Evolutionary conservation across 2,113 vertebrate genomes (phyloP), one percentile per base, ranked within the genome.

Genomic region (Equus przewalskii): DNA sequence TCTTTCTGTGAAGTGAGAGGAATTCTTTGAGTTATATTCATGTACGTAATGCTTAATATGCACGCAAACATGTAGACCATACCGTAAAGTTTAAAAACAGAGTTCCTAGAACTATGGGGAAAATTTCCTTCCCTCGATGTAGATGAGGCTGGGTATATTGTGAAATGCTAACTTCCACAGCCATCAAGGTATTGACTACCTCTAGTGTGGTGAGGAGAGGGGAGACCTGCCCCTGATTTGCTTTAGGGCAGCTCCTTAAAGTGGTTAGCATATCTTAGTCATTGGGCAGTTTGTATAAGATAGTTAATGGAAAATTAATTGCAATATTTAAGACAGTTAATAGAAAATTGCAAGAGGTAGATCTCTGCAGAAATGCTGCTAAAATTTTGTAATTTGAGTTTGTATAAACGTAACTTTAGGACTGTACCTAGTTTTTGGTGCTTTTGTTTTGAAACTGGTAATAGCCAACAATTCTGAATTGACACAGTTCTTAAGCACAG

Each of bases 361-460:
- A 75, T 65, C 44, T 97, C 93, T 91, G 54, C 60, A 90, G 82
- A 82, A 11, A 62, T 54, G 0, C 22, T 93, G 70, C 58, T 79
- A 67, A 86, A 93, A 33, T 85, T 94, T 82, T 16, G 4, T 86
- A 80, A 56, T 80, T 70, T 73, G 16, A 83, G 14, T 72, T 95
- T 73, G 10, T 76, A 56, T 72, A 89, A 83, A 4, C 12, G 28
- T 76, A 62, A 28, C 30, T 89, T 95, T 95, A 92, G 33, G 26
- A 96, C 22, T 21, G 80, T 41, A 73, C 58, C 56, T 46, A 18
- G 18, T 83, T 91, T 93, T 82, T 78, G 46, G 36, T 86, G 70
- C 65, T 91, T 92, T 84, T 79, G 88, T 92, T 95, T 72, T 89
- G 21, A 86, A 89, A 58, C 8, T 78, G 26, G 0, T 62, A 41